phyloP scores from a whole-genome alignment of 2,113 vertebrate species.

The Fregata magnificens region DNA sequence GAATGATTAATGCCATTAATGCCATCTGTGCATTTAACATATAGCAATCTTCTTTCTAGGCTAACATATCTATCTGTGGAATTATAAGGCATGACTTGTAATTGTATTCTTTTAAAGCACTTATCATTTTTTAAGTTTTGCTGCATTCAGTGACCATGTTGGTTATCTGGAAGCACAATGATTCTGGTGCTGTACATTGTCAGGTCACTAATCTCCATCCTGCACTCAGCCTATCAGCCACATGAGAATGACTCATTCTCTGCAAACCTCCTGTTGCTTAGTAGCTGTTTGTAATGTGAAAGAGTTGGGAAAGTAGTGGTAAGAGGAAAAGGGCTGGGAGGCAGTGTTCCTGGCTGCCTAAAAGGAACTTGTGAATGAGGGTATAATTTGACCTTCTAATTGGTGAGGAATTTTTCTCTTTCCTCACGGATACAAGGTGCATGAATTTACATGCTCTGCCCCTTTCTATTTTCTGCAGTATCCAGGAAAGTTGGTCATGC shows the following conservation, averaged over 20 bases:
- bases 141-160: background rate
- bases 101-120: background rate
- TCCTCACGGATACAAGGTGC: background rate
- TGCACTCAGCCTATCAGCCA: background rate
- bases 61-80: background rate
- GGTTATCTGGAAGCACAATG: background rate
- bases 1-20: background rate
- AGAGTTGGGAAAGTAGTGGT: background rate
- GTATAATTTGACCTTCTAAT: background rate
- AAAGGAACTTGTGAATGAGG: background rate
- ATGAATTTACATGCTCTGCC: background rate
- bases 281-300: background rate
- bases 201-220: background rate
- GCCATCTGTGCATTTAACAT: background rate
- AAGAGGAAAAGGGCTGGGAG: background rate
- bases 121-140: background rate
- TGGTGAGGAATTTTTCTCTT: background rate
- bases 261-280: constrained; percentile 8
- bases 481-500: background rate
- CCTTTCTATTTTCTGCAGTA: background rate
- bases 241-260: background rate
- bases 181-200: background rate
- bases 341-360: background rate
- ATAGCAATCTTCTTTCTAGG: background rate
- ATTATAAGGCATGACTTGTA: background rate